phyloP scores from a whole-genome alignment of 2,113 vertebrate genomes.

The Eulemur macaco region DNA sequence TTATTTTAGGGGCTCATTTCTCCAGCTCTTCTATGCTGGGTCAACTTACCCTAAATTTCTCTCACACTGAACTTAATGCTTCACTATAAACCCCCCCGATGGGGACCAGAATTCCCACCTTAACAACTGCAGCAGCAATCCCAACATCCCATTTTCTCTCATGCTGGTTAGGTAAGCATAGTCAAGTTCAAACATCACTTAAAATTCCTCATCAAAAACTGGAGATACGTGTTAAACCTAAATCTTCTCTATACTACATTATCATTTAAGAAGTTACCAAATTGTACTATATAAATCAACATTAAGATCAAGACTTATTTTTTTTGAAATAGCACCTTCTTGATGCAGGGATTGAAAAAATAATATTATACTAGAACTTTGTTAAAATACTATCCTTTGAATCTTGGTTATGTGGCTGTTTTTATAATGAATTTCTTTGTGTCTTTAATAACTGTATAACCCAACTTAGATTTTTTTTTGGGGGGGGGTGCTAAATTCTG shows the following conservation, averaged over 20 bases:
- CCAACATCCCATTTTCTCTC: not conserved
- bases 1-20: not conserved
- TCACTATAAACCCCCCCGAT: not conserved
- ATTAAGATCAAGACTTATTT: not conserved
- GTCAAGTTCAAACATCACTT: not conserved
- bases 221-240: not conserved
- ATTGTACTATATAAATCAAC: not conserved
- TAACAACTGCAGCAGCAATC: not conserved
- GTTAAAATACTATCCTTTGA: not conserved
- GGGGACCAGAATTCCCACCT: not conserved
- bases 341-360: not conserved
- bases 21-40: not conserved
- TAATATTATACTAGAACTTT: not conserved
- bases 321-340: not conserved
- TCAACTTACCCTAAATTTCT: not conserved
- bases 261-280: not conserved
- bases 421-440: conserved; percentile 24
- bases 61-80: not conserved
- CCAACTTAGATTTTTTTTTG: not conserved
- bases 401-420: not conserved
- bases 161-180: not conserved
- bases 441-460: not conserved
- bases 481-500: not conserved
- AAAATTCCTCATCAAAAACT: not conserved
- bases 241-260: not conserved